Conservation (phyloP, 2,888 invertebrate species). For the Rutpela maculata region DNA sequence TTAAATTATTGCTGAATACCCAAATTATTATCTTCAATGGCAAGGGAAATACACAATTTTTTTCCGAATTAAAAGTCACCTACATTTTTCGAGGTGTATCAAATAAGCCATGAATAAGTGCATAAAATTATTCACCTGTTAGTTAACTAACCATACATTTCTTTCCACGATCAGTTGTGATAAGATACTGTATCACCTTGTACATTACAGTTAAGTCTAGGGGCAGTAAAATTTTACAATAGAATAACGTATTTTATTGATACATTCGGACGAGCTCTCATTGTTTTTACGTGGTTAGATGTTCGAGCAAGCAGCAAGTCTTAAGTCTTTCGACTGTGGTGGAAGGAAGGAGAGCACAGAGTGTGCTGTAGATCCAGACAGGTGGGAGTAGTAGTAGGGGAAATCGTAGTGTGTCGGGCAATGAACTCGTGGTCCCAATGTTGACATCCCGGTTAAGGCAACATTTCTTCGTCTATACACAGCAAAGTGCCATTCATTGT, state of each 20-base stretch:
- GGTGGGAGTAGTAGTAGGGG: constrained; percentile 67
- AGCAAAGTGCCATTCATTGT: constrained; percentile 38
- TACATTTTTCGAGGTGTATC: too few species aligned
- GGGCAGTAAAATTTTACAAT: constrained; percentile 3
- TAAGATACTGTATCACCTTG: neutral
- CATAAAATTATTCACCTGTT: too few species aligned
- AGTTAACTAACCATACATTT: too few species aligned
- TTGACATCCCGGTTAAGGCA: constrained; percentile 69
- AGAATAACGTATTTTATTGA: constrained; percentile 22
- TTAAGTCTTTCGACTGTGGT: constrained; percentile 15
- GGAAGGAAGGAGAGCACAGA: constrained; percentile 32
- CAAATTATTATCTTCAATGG: too few species aligned
- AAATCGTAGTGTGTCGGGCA: constrained; percentile 70
- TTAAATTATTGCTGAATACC: too few species aligned
- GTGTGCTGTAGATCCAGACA: constrained; percentile 57
- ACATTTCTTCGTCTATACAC: constrained; percentile 45
- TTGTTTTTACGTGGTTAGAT: constrained; percentile 1
- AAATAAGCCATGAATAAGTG: too few species aligned
- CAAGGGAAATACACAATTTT: too few species aligned
- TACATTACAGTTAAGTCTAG: neutral
- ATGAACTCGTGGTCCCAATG: constrained; percentile 71
- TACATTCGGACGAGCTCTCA: constrained; percentile 26
- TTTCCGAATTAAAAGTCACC: too few species aligned
- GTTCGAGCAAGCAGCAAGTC: constrained; percentile 22
- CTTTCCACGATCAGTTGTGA: too few species aligned